phyloP scores from a whole-genome alignment of 2,113 vertebrate genomes.

The Brachyistius frenatus region DNA sequence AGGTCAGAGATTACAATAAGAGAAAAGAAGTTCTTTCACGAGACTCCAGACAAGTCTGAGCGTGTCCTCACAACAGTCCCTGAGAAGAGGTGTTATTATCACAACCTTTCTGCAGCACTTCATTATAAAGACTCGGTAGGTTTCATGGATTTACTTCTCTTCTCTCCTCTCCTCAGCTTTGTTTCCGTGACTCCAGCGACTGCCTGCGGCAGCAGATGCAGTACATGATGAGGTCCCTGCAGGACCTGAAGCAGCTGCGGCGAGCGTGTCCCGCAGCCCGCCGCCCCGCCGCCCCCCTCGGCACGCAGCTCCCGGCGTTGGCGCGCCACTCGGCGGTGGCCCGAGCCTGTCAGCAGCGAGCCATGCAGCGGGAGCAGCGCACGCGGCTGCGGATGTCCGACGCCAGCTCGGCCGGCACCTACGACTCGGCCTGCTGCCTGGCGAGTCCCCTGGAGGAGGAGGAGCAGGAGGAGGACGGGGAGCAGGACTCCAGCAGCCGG shows the following conservation, averaged over 20 bases:
- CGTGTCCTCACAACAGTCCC: constrained; percentile 29
- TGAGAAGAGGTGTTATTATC: constrained; percentile 19
- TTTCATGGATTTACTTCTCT: constrained; percentile 4
- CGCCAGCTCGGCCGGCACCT: constrained; percentile 86
- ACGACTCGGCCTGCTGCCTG: constrained; percentile 90
- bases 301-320: constrained; percentile 54
- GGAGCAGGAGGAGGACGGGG: constrained; percentile 48
- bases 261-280: constrained; percentile 68
- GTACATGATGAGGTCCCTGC: constrained; percentile 86
- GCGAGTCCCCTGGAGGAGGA: constrained; percentile 85
- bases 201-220: constrained; percentile 86
- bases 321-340: constrained; percentile 63
- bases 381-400: constrained; percentile 79
- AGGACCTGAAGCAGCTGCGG: constrained; percentile 82
- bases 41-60: constrained; percentile 35
- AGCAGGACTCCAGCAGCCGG: constrained; percentile 56
- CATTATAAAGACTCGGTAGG: neutral
- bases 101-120: neutral
- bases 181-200: constrained; percentile 84
- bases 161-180: constrained; percentile 81
- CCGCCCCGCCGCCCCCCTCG: constrained; percentile 45
- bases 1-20: constrained; percentile 25
- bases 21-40: constrained; percentile 20
- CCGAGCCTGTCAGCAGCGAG: constrained; percentile 73
- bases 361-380: constrained; percentile 75